Conservation (phyloP, 2,888 invertebrate species). For the Prosapia bicincta region DNA sequence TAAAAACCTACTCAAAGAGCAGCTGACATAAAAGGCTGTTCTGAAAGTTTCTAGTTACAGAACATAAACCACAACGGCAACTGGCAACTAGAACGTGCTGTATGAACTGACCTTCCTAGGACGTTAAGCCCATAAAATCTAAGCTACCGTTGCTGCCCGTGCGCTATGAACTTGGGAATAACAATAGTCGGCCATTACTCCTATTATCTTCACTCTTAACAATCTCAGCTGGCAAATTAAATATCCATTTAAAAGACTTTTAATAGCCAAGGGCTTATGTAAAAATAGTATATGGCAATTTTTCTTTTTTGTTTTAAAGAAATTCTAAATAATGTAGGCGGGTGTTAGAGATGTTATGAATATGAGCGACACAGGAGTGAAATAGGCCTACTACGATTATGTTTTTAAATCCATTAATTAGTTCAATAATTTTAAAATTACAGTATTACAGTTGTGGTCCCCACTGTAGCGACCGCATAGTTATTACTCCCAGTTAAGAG, state of each 20-base stretch:
- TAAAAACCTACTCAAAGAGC: too few species aligned
- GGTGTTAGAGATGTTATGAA: too few species aligned
- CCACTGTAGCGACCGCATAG: too few species aligned
- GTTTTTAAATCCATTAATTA: too few species aligned
- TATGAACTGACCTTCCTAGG: constrained; percentile 17
- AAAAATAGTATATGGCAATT: too few species aligned
- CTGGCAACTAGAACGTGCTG: neutral
- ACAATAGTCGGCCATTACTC: constrained; percentile 2
- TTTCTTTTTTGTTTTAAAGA: too few species aligned
- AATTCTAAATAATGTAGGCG: too few species aligned
- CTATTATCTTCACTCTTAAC: neutral
- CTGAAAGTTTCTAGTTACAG: neutral
- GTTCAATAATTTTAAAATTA: too few species aligned
- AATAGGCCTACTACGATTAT: too few species aligned
- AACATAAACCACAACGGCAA: neutral
- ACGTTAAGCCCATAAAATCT: constrained; percentile 13
- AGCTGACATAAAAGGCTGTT: neutral
- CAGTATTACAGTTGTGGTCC: too few species aligned
- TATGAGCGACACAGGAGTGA: too few species aligned
- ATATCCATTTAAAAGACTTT: neutral
- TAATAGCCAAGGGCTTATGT: neutral
- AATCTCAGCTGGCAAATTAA: neutral
- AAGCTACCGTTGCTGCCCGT: neutral
- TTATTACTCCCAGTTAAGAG: too few species aligned
- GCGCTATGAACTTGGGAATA: neutral